Conservation (phyloP, 2,797 vertebrate genomes). For the Holocentrus rufus region DNA sequence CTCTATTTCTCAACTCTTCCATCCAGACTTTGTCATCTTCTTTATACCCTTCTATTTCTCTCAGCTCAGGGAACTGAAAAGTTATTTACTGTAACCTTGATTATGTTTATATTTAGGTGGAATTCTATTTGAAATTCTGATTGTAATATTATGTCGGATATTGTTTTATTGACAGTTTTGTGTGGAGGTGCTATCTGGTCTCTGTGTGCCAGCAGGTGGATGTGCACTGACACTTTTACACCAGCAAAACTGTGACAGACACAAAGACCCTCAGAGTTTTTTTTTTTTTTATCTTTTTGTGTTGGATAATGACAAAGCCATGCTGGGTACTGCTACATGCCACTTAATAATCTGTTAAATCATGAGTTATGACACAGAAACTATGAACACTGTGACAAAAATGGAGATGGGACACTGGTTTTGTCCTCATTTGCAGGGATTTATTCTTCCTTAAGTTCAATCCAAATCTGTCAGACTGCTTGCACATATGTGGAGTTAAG, state of each 20-base stretch:
- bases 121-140: neutral
- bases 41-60: neutral
- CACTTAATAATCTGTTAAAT: too few species aligned
- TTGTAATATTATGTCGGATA: neutral
- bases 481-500: too few species aligned
- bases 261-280: neutral
- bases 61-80: constrained; percentile 1
- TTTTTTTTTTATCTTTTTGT: neutral
- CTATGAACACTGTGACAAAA: too few species aligned
- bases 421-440: too few species aligned
- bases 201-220: neutral
- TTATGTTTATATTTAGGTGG: neutral
- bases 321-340: too few species aligned
- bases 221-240: constrained; percentile 26
- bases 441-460: too few species aligned
- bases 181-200: too few species aligned
- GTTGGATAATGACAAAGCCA: neutral
- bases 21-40: neutral
- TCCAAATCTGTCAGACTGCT: too few species aligned
- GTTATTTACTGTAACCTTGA: neutral
- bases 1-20: neutral
- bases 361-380: too few species aligned
- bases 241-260: neutral
- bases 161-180: too few species aligned
- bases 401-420: too few species aligned